These are phyloP conservation scores for Dasyprocta punctata DNA, from an alignment of 2,113 vertebrate species.

Conservation along the genomic window DNA sequence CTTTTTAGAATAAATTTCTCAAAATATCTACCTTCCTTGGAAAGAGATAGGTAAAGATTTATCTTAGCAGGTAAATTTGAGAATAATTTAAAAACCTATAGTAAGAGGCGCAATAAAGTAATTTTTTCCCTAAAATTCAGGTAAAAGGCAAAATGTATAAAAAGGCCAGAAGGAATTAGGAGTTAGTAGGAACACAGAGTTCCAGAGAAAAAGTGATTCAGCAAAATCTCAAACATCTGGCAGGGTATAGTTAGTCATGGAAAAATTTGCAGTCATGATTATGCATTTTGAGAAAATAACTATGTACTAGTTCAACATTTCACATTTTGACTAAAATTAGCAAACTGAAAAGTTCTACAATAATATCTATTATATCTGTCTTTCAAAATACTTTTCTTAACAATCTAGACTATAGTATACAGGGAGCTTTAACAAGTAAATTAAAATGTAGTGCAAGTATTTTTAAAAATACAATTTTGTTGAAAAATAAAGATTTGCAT, in stretches of 20 bases:
- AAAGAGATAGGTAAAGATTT: not conserved
- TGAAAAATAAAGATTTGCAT: conserved; percentile 38
- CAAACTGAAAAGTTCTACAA: not conserved
- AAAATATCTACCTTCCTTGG: conserved; percentile 16
- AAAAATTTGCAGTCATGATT: conserved; percentile 60
- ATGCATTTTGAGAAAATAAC: conserved; percentile 71
- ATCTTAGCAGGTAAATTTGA: not conserved
- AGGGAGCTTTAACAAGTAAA: not conserved
- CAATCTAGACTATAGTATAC: not conserved
- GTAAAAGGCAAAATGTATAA: conserved; percentile 48
- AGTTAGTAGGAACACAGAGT: conserved; percentile 63
- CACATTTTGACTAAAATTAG: not conserved
- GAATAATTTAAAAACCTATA: conserved; percentile 19
- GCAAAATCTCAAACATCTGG: conserved; percentile 76
- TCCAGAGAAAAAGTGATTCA: conserved; percentile 72
- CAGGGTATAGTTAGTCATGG: conserved; percentile 70
- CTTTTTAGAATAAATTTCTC: conserved; percentile 41
- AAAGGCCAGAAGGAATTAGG: conserved; percentile 37
- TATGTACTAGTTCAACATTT: not conserved
- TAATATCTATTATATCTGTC: not conserved
- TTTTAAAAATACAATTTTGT: conserved; percentile 38
- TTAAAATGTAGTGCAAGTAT: not conserved
- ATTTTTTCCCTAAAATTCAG: conserved; percentile 40
- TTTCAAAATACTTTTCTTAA: not conserved
- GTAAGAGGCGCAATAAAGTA: not conserved